These are phyloP conservation scores for Halotydeus destructor DNA, from an alignment of 1,140 invertebrate species.

Conservation along the genomic window DNA sequence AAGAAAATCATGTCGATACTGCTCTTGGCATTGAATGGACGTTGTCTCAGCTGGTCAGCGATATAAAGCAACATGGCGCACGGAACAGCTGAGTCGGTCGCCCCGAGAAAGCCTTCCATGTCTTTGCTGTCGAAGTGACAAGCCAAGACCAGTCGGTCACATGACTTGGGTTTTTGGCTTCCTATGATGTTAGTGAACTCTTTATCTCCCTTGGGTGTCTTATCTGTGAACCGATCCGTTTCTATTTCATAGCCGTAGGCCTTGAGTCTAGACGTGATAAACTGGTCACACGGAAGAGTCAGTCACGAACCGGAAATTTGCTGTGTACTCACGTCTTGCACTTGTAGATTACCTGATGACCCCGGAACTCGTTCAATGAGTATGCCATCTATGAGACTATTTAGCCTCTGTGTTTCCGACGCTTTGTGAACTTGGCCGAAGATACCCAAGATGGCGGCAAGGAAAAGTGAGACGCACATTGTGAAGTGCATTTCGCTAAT, in stretches of 20 bases:
- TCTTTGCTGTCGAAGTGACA: slow-evolving; percentile 89
- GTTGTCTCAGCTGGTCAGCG: slow-evolving; percentile 45
- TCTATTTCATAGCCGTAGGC: slow-evolving; percentile 56
- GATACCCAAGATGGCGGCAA: too few relatives aligned
- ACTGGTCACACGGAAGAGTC: too few relatives aligned
- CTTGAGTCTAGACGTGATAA: too few relatives aligned
- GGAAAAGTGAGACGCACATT: too few relatives aligned
- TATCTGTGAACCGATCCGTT: slow-evolving; percentile 44
- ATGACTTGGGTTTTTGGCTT: slow-evolving; percentile 54
- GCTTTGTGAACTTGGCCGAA: too few relatives aligned
- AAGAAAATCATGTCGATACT: slow-evolving; percentile 88
- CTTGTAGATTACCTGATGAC: too few relatives aligned
- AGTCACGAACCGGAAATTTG: too few relatives aligned
- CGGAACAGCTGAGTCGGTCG: slow-evolving; percentile 90
- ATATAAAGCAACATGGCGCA: slow-evolving; percentile 86
- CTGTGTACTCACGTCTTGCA: too few relatives aligned
- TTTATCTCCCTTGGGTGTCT: slow-evolving; percentile 45
- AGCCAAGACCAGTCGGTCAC: slow-evolving; percentile 55
- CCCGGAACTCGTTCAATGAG: too few relatives aligned
- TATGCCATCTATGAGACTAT: too few relatives aligned
- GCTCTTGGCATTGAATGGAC: slow-evolving; percentile 32
- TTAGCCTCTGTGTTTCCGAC: too few relatives aligned
- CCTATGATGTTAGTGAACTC: slow-evolving; percentile 70
- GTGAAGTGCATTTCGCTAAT: too few relatives aligned
- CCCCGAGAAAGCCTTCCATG: slow-evolving; percentile 53